Evolutionary conservation across 2,888 invertebrate genomes (phyloP).

Genomic region (Muschampia plurimacula): DNA sequence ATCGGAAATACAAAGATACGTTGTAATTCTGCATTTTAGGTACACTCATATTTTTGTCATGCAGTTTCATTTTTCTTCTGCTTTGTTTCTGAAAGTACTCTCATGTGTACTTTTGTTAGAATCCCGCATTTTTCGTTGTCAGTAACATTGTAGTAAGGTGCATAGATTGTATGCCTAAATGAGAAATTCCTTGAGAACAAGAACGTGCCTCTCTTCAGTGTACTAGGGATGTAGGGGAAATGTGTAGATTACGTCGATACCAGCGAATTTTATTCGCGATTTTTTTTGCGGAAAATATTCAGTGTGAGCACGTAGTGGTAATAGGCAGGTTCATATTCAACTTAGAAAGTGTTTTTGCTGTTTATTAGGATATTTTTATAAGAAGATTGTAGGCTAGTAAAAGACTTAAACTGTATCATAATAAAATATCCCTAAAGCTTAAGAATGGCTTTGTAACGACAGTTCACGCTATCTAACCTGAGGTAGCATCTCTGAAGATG

Average conservation of each 20-base stretch:
- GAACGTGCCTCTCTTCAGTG: constrained; percentile 46
- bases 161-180: constrained; percentile 66
- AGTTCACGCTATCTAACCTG: no score
- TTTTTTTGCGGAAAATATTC: background rate
- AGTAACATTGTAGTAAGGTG: constrained; percentile 49
- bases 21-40: constrained; percentile 18
- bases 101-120: constrained; percentile 42
- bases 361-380: no score
- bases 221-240: constrained; percentile 50
- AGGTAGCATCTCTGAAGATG: no score
- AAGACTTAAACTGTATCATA: no score
- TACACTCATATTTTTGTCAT: constrained; percentile 16
- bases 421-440: no score
- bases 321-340: no score
- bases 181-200: constrained; percentile 73
- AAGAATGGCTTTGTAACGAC: no score
- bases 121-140: constrained; percentile 47
- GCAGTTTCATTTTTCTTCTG: constrained; percentile 20
- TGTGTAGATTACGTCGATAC: constrained; percentile 20
- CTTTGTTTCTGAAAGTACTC: constrained; percentile 33
- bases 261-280: background rate
- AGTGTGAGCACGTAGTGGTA: background rate
- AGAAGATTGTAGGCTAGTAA: no score
- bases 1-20: background rate
- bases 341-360: no score